A percentile compares a stretch with the other conserved stretches of the same genome.
Conservation (phyloP, 2,888 invertebrate genomes). For the Perithous albicinctus region DNA sequence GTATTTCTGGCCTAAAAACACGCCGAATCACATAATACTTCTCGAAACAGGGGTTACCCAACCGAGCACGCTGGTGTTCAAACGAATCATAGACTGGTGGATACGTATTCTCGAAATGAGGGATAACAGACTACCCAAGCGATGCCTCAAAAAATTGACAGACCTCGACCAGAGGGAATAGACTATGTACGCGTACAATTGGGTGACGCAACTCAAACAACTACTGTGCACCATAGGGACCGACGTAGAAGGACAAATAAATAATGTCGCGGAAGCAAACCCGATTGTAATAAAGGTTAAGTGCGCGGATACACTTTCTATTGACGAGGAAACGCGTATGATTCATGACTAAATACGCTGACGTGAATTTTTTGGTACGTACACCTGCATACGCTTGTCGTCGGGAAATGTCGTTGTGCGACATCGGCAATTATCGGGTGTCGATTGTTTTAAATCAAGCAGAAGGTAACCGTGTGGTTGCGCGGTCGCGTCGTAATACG, state of each 20-base stretch:
- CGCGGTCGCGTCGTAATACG: no score
- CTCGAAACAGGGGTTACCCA: constrained; percentile 1
- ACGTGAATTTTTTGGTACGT: no score
- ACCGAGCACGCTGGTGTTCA: background rate
- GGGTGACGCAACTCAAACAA: background rate
- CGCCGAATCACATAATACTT: background rate
- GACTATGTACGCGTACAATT: background rate
- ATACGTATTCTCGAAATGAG: background rate
- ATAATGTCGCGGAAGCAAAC: no score
- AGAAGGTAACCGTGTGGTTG: no score
- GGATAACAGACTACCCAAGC: background rate
- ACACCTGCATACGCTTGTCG: no score
- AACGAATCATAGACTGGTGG: constrained; percentile 23
- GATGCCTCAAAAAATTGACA: background rate
- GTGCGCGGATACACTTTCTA: no score
- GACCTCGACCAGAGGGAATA: background rate
- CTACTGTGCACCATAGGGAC: background rate
- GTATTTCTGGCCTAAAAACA: constrained; percentile 2
- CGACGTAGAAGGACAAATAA: background rate
- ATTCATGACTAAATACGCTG: no score
- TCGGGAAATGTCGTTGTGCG: no score
- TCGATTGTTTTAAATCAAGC: no score
- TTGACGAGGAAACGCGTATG: no score
- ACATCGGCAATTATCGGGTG: no score
- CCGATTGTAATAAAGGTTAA: no score